Evolutionary conservation across 2,113 vertebrate genomes (phyloP).

Genomic region (Campylorhamphus procurvoides): DNA sequence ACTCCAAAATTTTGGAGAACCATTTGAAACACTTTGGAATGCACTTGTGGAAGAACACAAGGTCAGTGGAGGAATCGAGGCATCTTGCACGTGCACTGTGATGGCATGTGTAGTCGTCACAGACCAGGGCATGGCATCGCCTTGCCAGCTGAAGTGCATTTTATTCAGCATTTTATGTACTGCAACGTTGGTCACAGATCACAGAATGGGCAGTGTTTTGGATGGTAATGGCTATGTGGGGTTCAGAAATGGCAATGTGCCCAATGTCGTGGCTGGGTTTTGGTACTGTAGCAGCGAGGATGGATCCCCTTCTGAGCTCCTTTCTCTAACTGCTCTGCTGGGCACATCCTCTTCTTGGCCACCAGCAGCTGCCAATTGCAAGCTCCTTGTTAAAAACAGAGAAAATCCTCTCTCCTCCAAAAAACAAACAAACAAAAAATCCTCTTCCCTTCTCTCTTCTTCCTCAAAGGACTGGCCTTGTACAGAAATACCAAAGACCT

Average conservation of each 20-base stretch:
- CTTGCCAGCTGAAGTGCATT: rapidly evolving
- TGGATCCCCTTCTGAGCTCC: neutral
- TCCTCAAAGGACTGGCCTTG: neutral
- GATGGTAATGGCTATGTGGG: rapidly evolving
- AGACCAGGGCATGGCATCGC: neutral
- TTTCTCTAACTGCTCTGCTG: neutral
- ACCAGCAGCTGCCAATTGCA: neutral
- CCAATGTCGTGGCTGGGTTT: rapidly evolving
- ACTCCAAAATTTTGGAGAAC: conserved; percentile 3
- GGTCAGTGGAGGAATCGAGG: neutral
- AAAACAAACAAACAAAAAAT: neutral
- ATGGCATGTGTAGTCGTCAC: rapidly evolving
- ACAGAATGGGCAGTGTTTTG: neutral
- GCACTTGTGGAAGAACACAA: neutral
- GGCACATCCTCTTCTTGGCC: neutral
- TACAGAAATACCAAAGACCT: neutral
- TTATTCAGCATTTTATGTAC: neutral
- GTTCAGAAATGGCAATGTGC: neutral
- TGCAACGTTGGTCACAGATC: neutral
- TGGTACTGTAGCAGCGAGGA: rapidly evolving
- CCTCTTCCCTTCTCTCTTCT: neutral
- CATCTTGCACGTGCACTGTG: rapidly evolving
- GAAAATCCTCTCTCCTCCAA: neutral
- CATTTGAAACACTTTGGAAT: neutral
- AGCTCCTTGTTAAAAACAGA: neutral